Evolutionary conservation across 2,888 invertebrate genomes (phyloP).

Genomic region (Lasioglossum calceatum): DNA sequence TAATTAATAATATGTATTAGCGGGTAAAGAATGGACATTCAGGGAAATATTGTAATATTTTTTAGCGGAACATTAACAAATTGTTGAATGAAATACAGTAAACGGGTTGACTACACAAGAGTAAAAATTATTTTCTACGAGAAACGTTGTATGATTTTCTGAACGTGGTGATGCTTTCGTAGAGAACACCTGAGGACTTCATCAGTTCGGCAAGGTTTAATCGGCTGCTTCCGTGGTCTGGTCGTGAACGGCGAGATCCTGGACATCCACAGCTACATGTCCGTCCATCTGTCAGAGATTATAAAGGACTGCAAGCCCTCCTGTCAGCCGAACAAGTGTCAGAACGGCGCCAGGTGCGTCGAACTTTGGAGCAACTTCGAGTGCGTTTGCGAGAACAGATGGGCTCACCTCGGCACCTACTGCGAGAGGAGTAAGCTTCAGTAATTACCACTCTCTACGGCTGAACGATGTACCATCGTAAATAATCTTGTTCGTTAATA

Average conservation of each 20-base stretch:
- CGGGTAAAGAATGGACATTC: too few relatives aligned
- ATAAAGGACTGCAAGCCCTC: conserved; percentile 97
- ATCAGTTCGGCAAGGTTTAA: conserved; percentile 94
- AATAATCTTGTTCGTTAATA: background rate
- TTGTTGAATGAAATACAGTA: too few relatives aligned
- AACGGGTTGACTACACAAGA: too few relatives aligned
- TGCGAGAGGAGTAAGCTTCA: conserved; percentile 95
- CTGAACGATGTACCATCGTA: background rate
- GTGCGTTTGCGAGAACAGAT: conserved; percentile 96
- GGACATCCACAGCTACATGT: conserved; percentile 96
- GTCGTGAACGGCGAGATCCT: conserved; percentile 96
- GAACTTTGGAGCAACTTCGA: conserved; percentile 97
- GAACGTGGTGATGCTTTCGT: conserved; percentile 27
- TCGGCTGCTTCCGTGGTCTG: conserved; percentile 96
- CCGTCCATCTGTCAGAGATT: conserved; percentile 95
- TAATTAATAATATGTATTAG: too few relatives aligned
- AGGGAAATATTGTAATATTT: too few relatives aligned
- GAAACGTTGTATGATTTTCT: background rate
- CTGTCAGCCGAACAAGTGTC: conserved; percentile 97
- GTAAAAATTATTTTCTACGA: too few relatives aligned
- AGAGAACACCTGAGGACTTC: conserved; percentile 93
- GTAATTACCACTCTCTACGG: background rate
- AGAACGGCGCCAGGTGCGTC: conserved; percentile 95
- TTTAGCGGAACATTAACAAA: too few relatives aligned
- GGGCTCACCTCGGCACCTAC: conserved; percentile 95